These are phyloP conservation scores for Apteryx owenii DNA, from an alignment of 2,113 vertebrate genomes.

Conservation along the genomic window DNA sequence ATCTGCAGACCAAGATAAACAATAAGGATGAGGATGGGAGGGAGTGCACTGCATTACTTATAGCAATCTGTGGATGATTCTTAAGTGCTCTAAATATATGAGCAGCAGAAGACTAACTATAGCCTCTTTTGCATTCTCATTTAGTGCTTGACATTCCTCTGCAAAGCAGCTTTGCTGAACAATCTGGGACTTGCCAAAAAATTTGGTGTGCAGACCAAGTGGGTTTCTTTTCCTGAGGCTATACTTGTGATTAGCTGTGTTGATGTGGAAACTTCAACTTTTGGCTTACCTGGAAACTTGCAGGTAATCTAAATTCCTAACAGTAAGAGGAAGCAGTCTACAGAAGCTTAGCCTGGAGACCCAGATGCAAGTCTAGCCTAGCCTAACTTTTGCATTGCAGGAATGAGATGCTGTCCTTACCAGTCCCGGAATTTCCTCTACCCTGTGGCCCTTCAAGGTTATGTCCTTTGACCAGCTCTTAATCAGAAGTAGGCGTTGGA, in stretches of 20 bases:
- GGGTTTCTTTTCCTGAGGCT: background rate
- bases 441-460: background rate
- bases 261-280: background rate
- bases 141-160: background rate
- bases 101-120: background rate
- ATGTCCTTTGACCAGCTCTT: background rate
- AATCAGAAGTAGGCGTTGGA: background rate
- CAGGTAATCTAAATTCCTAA: background rate
- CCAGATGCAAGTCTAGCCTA: background rate
- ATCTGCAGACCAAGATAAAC: background rate
- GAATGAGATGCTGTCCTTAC: background rate
- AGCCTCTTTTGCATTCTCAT: background rate
- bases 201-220: background rate
- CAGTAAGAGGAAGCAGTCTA: background rate
- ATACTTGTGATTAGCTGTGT: background rate
- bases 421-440: background rate
- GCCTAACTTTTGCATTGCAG: background rate
- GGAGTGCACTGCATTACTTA: background rate
- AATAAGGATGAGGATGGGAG: background rate
- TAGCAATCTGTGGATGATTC: background rate
- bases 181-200: background rate
- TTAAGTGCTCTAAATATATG: background rate
- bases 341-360: background rate
- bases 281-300: background rate
- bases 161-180: background rate